phyloP scores from a whole-genome alignment of 2,113 vertebrate genomes.

The Recurvirostra avosetta region DNA sequence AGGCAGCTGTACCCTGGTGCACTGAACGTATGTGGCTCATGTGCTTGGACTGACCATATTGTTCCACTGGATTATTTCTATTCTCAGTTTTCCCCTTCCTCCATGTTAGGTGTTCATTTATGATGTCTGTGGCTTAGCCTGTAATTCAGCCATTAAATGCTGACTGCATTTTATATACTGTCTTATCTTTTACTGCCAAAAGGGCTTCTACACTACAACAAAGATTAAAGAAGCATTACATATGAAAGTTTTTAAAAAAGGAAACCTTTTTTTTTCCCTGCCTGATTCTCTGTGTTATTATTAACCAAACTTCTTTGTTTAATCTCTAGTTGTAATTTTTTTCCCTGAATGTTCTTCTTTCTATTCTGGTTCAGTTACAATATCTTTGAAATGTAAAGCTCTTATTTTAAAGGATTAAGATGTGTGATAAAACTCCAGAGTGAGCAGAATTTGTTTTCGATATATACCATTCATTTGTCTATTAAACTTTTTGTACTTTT shows the following conservation, averaged over 20 bases:
- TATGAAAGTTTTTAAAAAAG: background rate
- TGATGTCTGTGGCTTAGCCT: background rate
- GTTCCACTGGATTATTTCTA: background rate
- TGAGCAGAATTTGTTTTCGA: background rate
- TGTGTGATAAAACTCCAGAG: background rate
- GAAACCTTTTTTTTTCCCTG: background rate
- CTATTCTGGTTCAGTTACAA: background rate
- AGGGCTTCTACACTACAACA: background rate
- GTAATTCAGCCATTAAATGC: background rate
- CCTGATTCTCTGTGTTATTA: background rate
- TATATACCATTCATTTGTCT: background rate
- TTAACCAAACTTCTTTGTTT: background rate
- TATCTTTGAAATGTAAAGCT: background rate
- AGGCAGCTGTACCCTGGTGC: background rate
- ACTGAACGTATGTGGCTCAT: accelerated
- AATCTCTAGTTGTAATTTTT: background rate
- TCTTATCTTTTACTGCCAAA: background rate
- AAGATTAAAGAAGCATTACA: background rate
- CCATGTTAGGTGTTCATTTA: background rate
- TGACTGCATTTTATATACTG: background rate
- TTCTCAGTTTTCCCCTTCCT: background rate
- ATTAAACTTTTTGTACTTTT: background rate
- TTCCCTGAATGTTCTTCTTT: background rate
- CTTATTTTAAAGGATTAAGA: background rate
- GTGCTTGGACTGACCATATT: background rate